A percentile compares a stretch with the other conserved stretches of the same genome.
phyloP scores from a whole-genome alignment of 2,888 invertebrate species.

The Hypolimnas misippus region DNA sequence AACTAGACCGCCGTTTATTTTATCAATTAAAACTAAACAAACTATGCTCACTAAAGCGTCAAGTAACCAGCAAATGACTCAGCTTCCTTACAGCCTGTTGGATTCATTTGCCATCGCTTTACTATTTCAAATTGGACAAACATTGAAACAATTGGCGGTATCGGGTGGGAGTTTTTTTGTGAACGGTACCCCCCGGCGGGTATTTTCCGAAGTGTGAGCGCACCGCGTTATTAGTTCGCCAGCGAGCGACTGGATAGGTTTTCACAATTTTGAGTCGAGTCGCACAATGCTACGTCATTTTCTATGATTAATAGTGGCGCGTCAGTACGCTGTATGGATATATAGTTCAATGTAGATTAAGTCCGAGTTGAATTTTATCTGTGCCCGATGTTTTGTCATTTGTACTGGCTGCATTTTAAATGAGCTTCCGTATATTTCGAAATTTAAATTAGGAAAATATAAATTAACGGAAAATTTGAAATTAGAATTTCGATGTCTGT shows the following conservation, averaged over 20 bases:
- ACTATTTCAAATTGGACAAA: constrained; percentile 32
- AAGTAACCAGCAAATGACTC: not conserved
- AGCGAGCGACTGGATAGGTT: constrained; percentile 72
- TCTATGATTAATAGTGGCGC: constrained; percentile 80
- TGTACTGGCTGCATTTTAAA: constrained; percentile 7
- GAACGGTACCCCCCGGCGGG: constrained; percentile 67
- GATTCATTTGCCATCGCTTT: constrained; percentile 22
- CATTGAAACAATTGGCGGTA: constrained; percentile 35
- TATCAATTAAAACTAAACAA: not conserved
- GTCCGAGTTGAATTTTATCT: constrained; percentile 39
- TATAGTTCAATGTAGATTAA: constrained; percentile 43
- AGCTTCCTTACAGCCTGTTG: constrained; percentile 7
- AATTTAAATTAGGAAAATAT: constrained; percentile 3
- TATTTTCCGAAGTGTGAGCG: constrained; percentile 74
- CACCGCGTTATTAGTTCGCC: constrained; percentile 75
- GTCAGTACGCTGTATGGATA: constrained; percentile 47
- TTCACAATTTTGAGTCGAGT: constrained; percentile 81
- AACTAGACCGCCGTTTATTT: not conserved
- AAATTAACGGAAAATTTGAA: too few relatives aligned
- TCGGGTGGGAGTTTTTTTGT: constrained; percentile 51
- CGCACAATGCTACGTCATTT: constrained; percentile 77
- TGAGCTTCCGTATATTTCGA: constrained; percentile 1
- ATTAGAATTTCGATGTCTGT: too few relatives aligned
- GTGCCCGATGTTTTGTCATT: constrained; percentile 21
- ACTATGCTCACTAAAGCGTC: not conserved